These are phyloP conservation scores for Hyphantria cunea DNA, from an alignment of 1,140 invertebrate species.

Conservation along the genomic window DNA sequence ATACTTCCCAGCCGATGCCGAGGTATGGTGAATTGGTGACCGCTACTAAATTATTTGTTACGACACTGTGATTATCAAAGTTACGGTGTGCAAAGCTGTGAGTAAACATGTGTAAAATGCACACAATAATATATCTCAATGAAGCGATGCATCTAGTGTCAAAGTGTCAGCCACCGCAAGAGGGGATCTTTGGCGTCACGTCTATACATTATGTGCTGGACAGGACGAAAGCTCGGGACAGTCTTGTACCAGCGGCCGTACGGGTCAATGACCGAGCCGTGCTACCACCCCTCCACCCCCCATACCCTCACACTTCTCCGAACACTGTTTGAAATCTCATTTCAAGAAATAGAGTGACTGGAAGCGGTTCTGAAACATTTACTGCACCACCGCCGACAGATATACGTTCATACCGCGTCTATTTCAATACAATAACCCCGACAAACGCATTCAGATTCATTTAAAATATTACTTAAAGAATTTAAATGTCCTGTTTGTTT, in stretches of 20 bases:
- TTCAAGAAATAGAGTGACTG: constrained; percentile 20
- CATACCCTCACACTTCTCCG: constrained; percentile 3
- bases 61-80: too few relatives aligned
- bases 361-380: constrained; percentile 15
- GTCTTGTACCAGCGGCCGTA: constrained; percentile 1
- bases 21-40: too few relatives aligned
- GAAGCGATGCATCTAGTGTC: neutral
- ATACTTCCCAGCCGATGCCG: too few relatives aligned
- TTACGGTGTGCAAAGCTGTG: too few relatives aligned
- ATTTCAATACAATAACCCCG: neutral
- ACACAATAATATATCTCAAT: neutral
- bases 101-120: too few relatives aligned
- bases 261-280: neutral
- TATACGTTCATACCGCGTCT: neutral
- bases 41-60: too few relatives aligned
- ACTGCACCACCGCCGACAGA: neutral
- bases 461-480: too few relatives aligned
- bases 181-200: too few relatives aligned
- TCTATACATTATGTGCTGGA: neutral
- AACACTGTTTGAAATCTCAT: constrained; percentile 15
- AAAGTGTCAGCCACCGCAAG: too few relatives aligned
- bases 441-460: too few relatives aligned
- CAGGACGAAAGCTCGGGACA: neutral
- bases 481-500: neutral
- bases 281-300: neutral